Conservation (phyloP, 2,797 vertebrate genomes). For the Salarias fasciatus region DNA sequence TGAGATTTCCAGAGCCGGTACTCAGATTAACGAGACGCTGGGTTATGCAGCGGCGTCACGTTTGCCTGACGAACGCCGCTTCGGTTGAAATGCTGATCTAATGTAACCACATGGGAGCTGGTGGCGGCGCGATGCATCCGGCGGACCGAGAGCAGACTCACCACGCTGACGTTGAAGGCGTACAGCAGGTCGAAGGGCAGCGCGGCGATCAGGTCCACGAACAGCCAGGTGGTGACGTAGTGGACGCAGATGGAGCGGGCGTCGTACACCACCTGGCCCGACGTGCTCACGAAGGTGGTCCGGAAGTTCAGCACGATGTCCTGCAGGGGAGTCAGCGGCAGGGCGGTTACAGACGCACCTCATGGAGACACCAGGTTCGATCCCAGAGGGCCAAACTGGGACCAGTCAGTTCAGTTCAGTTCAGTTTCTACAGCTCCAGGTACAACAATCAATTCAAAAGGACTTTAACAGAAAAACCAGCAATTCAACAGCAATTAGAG, state of each 20-base stretch:
- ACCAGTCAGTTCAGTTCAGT: no score
- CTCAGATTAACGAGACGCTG: constrained; percentile 14
- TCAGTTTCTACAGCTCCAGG: no score
- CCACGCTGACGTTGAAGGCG: constrained; percentile 97
- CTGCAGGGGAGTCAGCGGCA: constrained; percentile 80
- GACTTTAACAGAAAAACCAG: no score
- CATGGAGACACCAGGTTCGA: no score
- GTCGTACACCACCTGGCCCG: constrained; percentile 97
- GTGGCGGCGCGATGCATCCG: no score
- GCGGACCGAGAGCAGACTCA: constrained; percentile 61
- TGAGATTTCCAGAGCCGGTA: constrained; percentile 1
- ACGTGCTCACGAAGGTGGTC: constrained; percentile 97
- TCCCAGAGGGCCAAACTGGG: no score
- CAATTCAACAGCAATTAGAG: no score
- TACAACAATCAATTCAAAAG: no score
- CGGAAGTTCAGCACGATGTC: constrained; percentile 98
- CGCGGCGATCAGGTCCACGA: constrained; percentile 96
- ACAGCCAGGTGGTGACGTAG: constrained; percentile 97
- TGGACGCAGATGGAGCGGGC: constrained; percentile 97
- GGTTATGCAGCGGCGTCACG: neutral
- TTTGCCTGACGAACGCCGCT: constrained; percentile 28
- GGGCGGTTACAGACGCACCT: no score
- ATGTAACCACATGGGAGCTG: constrained; percentile 26
- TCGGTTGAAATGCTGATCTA: constrained; percentile 31
- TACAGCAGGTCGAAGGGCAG: constrained; percentile 97